Evolutionary conservation across 2,888 invertebrate species (phyloP).

Genomic region (Drosophila bunnanda): DNA sequence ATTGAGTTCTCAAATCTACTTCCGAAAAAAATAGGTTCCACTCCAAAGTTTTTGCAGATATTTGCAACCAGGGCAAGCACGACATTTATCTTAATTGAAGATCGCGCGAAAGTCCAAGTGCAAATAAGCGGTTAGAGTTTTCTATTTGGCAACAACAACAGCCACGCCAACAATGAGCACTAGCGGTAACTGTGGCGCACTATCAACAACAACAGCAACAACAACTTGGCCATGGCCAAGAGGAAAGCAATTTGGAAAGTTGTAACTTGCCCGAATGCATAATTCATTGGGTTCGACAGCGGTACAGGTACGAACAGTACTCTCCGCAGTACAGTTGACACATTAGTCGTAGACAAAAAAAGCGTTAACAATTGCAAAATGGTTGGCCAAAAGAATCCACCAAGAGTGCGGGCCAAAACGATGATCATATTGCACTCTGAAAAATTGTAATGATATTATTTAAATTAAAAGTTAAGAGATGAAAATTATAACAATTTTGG

Average conservation of each 20-base stretch:
- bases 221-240: constrained; percentile 26
- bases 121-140: constrained; percentile 59
- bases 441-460: background rate
- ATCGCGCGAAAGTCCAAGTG: constrained; percentile 53
- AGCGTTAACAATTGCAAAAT: constrained; percentile 65
- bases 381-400: constrained; percentile 39
- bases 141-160: constrained; percentile 61
- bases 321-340: constrained; percentile 60
- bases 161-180: constrained; percentile 21
- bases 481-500: background rate
- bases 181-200: constrained; percentile 31
- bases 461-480: background rate
- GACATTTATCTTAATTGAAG: constrained; percentile 54
- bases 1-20: constrained; percentile 7
- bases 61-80: constrained; percentile 41
- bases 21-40: constrained; percentile 3
- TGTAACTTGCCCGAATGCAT: constrained; percentile 70
- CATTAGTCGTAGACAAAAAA: constrained; percentile 59
- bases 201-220: constrained; percentile 23
- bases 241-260: constrained; percentile 75
- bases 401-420: constrained; percentile 22
- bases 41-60: constrained; percentile 14
- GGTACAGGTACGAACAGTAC: constrained; percentile 26
- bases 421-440: background rate
- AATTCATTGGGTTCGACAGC: constrained; percentile 69